Evolutionary conservation across 2,113 vertebrate genomes (phyloP).

Genomic region (Sturnus vulgaris): DNA sequence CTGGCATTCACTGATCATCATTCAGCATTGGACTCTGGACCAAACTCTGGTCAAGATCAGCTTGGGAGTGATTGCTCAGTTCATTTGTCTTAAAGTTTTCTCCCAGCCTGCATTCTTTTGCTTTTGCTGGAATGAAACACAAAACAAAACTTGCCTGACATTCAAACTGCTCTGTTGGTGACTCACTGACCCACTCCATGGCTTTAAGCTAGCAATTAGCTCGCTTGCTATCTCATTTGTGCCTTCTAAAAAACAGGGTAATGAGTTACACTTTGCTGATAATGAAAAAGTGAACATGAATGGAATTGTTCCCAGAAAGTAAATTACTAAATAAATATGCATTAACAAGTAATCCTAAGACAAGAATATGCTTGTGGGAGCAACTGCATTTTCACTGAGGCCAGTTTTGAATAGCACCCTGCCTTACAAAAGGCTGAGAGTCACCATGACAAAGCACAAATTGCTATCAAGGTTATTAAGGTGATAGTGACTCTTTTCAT

Average conservation of each 20-base stretch:
- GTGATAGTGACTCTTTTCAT: not conserved
- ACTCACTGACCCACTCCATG: not conserved
- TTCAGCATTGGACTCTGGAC: not conserved
- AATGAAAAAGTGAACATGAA: not conserved
- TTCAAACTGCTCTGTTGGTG: not conserved
- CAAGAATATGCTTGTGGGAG: not conserved
- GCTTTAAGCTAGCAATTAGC: not conserved
- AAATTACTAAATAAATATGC: conserved; percentile 17
- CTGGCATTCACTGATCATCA: not conserved
- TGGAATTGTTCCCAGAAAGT: not conserved
- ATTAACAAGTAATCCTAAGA: not conserved
- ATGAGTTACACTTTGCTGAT: not conserved
- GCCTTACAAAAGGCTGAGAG: not conserved
- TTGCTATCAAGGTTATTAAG: not conserved
- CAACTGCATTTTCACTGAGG: not conserved
- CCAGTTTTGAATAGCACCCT: not conserved
- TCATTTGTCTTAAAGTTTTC: not conserved
- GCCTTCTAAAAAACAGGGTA: not conserved
- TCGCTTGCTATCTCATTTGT: not conserved
- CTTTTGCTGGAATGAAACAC: not conserved
- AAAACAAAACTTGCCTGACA: not conserved
- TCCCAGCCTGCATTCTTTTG: not conserved
- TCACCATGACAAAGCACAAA: conserved; percentile 2
- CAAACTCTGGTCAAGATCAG: not conserved
- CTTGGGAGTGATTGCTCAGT: not conserved